Percentiles rank a stretch among this genome's conserved stretches.
Evolutionary conservation across 2,797 vertebrate genomes (phyloP).

Genomic region (Epinephelus coioides): DNA sequence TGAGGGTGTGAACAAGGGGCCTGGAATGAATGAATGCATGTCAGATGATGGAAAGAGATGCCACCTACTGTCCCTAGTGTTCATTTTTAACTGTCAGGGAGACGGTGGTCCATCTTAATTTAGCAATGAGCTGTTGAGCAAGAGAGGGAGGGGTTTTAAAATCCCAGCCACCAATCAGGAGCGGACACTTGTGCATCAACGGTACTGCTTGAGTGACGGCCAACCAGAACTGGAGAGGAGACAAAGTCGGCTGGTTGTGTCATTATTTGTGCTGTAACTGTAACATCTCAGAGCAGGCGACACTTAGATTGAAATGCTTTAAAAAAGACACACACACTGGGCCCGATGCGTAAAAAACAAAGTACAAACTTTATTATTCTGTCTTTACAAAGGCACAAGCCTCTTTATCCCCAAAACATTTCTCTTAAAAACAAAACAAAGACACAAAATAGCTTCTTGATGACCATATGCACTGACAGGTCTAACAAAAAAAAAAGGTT

Average conservation of each 20-base stretch:
- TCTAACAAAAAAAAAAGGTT: constrained; percentile 74
- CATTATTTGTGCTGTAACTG: background rate
- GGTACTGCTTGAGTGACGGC: constrained; percentile 20
- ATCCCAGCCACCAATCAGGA: constrained; percentile 59
- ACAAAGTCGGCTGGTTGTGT: constrained; percentile 22
- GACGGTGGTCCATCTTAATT: constrained; percentile 64
- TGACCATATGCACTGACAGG: constrained; percentile 89
- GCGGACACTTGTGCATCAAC: constrained; percentile 66
- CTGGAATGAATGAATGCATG: constrained; percentile 16
- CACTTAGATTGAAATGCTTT: background rate
- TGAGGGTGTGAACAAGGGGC: constrained; percentile 44
- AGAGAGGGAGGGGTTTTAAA: constrained; percentile 15
- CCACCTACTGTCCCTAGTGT: constrained; percentile 39
- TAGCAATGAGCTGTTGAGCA: constrained; percentile 63
- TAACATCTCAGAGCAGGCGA: background rate
- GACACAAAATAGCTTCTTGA: constrained; percentile 95
- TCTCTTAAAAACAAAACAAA: constrained; percentile 89
- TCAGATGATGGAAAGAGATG: constrained; percentile 45
- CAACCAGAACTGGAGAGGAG: constrained; percentile 19
- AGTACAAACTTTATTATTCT: constrained; percentile 99
- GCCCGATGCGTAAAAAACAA: constrained; percentile 93
- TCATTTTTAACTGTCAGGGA: constrained; percentile 43
- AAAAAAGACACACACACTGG: constrained; percentile 44
- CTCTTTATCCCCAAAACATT: constrained; percentile 91
- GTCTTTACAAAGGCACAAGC: constrained; percentile 99